Base-by-base conservation (phyloP, 2,888 invertebrate species). In the Galeopsomyia nigrocyanea region DNA sequence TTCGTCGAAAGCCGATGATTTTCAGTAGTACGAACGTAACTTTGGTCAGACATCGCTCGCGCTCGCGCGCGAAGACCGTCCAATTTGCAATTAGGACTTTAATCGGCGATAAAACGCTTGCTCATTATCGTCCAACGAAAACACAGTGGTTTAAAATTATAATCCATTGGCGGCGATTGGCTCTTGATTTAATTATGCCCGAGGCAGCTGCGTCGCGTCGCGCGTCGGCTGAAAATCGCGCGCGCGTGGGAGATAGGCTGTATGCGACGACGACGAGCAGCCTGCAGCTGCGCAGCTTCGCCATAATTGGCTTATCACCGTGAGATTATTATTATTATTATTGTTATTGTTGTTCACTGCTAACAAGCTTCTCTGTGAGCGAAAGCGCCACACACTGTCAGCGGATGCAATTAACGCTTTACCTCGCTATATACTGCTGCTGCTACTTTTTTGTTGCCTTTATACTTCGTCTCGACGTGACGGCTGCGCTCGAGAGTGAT, bases 261-360 rank as follows among this genome's bases (percentile, higher is more conserved):
- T 47, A 22, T 13, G 17, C 21, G 46, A 10, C 16, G 31, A 71
- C 21, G 46, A 10, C 16, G 31, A 71, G 73, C 66, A 3, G 22
- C n/a, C 60, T 71, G 75, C 77, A 72, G 21, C 47, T 60, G 58
- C 60, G 47, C 58, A 17, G 6, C 22, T 46, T n/a, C 19, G 31
- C 68, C 39, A 71, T 80, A 80, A 82, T 80, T 78, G 79, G 78
- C 78, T 83, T 82, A 83, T 81, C 80, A 79, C 77, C 76, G 77
- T 76, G 22, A 64, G 79, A 82, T 82, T 82, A 82, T 82, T 82
- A 82, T 39, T 39, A 39, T 39, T 39, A 82, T 82, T 82, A 82
- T n/a, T n/a, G n/a, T n/a, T n/a, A n/a, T 81, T 83, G 79, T 81
- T 82, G 79, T 82, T 83, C 80, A 83, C 80, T 79, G 79, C 80